Conservation (phyloP, 2,888 invertebrate species). For the Diplazon laetatorius region DNA sequence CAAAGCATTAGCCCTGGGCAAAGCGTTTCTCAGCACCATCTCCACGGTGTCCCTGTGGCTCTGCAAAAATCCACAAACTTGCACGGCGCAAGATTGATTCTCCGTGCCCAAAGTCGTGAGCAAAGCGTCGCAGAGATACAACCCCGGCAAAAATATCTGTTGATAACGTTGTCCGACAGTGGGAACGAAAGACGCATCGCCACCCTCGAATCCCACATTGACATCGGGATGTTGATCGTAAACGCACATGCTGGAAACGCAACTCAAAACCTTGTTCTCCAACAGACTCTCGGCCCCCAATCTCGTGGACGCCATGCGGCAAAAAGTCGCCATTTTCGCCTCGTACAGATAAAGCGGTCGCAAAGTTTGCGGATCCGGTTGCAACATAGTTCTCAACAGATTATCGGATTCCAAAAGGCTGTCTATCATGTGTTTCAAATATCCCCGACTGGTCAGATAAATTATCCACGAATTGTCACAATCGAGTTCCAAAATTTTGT, state of each 20-base stretch:
- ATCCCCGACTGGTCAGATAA: conserved; percentile 86
- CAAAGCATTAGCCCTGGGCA: conserved; percentile 86
- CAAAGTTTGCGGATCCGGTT: conserved; percentile 87
- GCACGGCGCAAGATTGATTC: conserved; percentile 91
- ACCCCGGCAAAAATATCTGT: conserved; percentile 91
- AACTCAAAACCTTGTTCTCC: conserved; percentile 85
- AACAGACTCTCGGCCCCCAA: conserved; percentile 87
- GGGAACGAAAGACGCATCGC: conserved; percentile 84
- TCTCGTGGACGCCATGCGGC: conserved; percentile 87
- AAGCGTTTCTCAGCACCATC: conserved; percentile 88
- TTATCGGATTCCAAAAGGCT: conserved; percentile 90
- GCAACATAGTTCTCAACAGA: conserved; percentile 86
- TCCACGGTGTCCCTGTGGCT: conserved; percentile 93
- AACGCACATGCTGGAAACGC: conserved; percentile 87
- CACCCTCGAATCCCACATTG: conserved; percentile 76
- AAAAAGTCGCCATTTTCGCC: conserved; percentile 92
- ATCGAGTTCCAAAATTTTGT: conserved; percentile 90
- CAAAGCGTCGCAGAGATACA: conserved; percentile 91
- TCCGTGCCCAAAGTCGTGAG: conserved; percentile 92
- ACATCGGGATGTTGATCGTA: conserved; percentile 90
- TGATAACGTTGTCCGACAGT: conserved; percentile 89
- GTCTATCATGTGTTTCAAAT: conserved; percentile 92
- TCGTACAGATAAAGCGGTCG: conserved; percentile 93
- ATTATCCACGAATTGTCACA: conserved; percentile 87
- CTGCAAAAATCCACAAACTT: conserved; percentile 91